These are phyloP conservation scores for Agelaius tricolor DNA, from an alignment of 2,113 vertebrate genomes.

Conservation along the genomic window DNA sequence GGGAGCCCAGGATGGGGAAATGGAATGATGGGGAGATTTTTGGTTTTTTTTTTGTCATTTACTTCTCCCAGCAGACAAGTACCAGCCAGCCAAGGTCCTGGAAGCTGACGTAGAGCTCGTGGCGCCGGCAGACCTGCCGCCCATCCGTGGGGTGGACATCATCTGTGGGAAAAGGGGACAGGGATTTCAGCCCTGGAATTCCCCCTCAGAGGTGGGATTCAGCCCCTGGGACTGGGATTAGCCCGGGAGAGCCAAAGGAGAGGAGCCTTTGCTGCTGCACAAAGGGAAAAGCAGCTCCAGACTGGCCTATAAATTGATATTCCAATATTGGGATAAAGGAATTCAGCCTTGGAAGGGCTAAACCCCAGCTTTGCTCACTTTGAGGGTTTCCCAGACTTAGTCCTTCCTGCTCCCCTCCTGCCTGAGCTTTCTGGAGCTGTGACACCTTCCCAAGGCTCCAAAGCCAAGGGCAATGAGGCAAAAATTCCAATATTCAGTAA, in stretches of 20 bases:
- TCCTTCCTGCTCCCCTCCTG: neutral
- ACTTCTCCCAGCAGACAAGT: neutral
- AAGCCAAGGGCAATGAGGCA: neutral
- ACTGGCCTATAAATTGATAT: rapidly evolving
- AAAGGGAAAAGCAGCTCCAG: neutral
- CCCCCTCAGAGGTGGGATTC: rapidly evolving
- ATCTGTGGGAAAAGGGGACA: slow-evolving; percentile 68
- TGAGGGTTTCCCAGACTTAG: neutral
- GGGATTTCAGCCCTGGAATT: rapidly evolving
- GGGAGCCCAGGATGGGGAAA: neutral
- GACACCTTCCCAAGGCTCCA: neutral
- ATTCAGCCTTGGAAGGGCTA: neutral
- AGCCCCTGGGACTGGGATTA: rapidly evolving
- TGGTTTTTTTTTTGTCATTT: neutral
- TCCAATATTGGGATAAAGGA: rapidly evolving
- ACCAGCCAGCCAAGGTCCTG: slow-evolving; percentile 98
- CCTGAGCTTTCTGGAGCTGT: neutral
- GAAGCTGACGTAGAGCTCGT: slow-evolving; percentile 96
- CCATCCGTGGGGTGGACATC: slow-evolving; percentile 68
- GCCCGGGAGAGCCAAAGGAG: rapidly evolving
- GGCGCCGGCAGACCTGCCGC: slow-evolving; percentile 86
- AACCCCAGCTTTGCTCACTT: neutral
- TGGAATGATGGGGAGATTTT: too few relatives aligned
- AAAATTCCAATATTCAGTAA: neutral
- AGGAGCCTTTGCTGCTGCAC: rapidly evolving